Conservation (phyloP, 2,113 vertebrate species). For the Lichenostomus cassidix region DNA sequence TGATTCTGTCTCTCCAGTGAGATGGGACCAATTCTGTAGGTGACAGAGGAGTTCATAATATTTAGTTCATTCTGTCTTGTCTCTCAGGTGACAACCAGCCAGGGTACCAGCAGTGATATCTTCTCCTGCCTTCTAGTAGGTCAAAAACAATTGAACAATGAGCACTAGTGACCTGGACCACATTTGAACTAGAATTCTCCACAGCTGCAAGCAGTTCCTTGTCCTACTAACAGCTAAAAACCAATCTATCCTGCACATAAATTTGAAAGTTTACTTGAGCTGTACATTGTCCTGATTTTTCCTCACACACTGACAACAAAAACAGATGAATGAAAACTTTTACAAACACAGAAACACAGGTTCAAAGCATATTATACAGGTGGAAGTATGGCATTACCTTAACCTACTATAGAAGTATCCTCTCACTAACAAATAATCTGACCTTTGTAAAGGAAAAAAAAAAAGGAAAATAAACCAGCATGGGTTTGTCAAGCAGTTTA, state of each 20-base stretch:
- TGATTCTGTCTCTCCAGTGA: background rate
- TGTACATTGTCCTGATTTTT: background rate
- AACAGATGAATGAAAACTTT: background rate
- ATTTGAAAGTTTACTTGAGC: background rate
- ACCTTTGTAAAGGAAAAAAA: background rate
- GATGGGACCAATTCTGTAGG: background rate
- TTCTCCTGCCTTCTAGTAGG: background rate
- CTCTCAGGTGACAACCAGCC: background rate
- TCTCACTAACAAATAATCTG: background rate
- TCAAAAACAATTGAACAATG: background rate
- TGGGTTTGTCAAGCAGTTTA: background rate
- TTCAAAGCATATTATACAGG: background rate
- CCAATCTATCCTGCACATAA: background rate
- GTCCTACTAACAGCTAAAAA: background rate
- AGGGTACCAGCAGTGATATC: background rate
- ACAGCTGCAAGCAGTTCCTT: background rate
- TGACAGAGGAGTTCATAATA: background rate
- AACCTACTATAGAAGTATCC: background rate
- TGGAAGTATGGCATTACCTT: background rate
- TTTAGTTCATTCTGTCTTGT: background rate
- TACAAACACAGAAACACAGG: background rate
- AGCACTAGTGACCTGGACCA: background rate
- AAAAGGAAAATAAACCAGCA: background rate
- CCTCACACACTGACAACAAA: background rate
- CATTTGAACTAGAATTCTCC: background rate